A percentile compares a stretch with the other conserved stretches of the same genome.
These are phyloP conservation scores for Metridium senile DNA, from an alignment of 92 coral and sea anemone genomes.

Conservation along the genomic window DNA sequence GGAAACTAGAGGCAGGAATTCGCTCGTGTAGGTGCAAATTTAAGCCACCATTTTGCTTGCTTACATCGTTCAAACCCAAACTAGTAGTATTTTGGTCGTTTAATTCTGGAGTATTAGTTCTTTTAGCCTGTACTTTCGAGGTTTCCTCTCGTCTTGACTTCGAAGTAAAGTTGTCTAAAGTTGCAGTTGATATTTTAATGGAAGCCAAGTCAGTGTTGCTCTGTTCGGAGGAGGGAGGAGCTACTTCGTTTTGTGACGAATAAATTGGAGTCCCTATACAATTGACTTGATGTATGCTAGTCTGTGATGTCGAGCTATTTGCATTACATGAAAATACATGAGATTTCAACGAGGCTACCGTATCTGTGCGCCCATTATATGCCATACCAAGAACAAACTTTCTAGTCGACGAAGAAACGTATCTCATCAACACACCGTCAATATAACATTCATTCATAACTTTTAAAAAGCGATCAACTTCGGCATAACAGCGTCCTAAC, in stretches of 20 bases:
- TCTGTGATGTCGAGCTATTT: conserved; percentile 32
- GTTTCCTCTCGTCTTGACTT: background rate
- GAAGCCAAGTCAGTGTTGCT: conserved; percentile 47
- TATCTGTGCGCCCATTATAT: conserved; percentile 62
- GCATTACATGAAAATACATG: conserved; percentile 77
- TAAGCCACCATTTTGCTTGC: background rate
- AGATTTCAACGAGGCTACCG: conserved; percentile 64
- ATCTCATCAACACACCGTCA: conserved; percentile 69
- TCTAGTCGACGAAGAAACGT: conserved; percentile 32
- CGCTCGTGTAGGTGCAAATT: background rate
- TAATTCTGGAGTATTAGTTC: background rate
- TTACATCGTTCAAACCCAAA: conserved; percentile 5
- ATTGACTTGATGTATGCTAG: conserved; percentile 68
- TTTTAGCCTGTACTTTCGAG: background rate
- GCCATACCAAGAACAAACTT: conserved; percentile 61
- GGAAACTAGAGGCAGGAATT: background rate
- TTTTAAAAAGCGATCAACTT: background rate
- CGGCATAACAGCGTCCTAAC: background rate
- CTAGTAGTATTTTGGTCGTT: conserved; percentile 3
- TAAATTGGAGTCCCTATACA: conserved; percentile 54
- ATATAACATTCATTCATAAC: conserved; percentile 27
- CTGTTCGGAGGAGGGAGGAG: conserved; percentile 59
- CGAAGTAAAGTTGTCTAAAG: background rate
- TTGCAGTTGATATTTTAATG: conserved; percentile 28
- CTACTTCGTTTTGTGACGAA: conserved; percentile 62